A percentile compares a stretch with the other conserved stretches of the same genome.
Conservation (phyloP, 2,113 vertebrate genomes). For the Numenius arquata region DNA sequence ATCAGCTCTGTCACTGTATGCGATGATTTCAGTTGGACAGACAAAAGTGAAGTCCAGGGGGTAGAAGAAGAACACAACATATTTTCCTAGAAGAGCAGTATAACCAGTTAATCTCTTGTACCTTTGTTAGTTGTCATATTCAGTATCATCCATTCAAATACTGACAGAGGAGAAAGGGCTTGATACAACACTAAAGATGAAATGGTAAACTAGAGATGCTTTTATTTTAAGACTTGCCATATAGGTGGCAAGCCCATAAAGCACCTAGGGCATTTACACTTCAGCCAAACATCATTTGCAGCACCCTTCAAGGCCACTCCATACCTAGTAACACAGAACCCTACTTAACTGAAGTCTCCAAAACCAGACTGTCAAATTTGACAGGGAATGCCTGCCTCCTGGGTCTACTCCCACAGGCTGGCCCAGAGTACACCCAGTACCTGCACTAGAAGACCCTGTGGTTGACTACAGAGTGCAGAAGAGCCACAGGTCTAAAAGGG, state of each 20-base stretch:
- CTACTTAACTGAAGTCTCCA: not conserved
- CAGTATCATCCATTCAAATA: not conserved
- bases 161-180: not conserved
- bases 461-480: not conserved
- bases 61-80: constrained; percentile 96
- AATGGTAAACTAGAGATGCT: not conserved
- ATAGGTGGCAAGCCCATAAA: not conserved
- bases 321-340: not conserved
- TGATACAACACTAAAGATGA: not conserved
- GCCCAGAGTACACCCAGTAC: not conserved
- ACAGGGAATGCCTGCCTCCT: not conserved
- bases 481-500: not conserved
- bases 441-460: not conserved
- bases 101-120: not conserved
- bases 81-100: constrained; percentile 81
- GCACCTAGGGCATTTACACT: not conserved
- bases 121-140: not conserved
- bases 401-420: not conserved
- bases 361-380: not conserved
- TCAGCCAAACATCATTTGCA: not conserved
- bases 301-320: not conserved
- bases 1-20: constrained; percentile 91
- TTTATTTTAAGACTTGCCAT: not conserved
- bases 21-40: constrained; percentile 97
- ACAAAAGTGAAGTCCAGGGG: constrained; percentile 98